phyloP scores from a whole-genome alignment of 2,797 vertebrate genomes.

The Mastacembelus armatus region DNA sequence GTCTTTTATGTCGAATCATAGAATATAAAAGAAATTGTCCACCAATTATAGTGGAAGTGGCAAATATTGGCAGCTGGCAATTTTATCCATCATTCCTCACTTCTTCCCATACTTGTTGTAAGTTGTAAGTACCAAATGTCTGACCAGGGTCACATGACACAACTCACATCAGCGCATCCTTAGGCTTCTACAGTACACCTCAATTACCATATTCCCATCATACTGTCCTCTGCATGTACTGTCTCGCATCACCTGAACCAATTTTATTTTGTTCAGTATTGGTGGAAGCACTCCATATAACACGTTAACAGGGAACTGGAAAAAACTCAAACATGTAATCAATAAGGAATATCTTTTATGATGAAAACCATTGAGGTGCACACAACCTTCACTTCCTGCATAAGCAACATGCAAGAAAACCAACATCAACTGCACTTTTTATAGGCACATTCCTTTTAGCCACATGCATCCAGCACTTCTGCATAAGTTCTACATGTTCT shows the following conservation, averaged over 20 bases:
- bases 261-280: no score
- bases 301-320: constrained; percentile 33
- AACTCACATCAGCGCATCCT: constrained; percentile 21
- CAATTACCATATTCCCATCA: constrained; percentile 38
- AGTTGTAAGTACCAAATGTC: constrained; percentile 31
- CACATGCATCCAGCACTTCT: not conserved
- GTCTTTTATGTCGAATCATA: constrained; percentile 18
- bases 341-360: constrained; percentile 40
- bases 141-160: constrained; percentile 25
- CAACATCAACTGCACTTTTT: not conserved
- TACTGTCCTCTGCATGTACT: constrained; percentile 16
- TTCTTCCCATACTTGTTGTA: constrained; percentile 1
- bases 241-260: no score
- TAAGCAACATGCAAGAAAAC: not conserved
- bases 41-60: constrained; percentile 20
- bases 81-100: constrained; percentile 17
- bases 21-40: not conserved
- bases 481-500: constrained; percentile 49
- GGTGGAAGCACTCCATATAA: constrained; percentile 44
- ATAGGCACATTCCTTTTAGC: no score
- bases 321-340: constrained; percentile 46
- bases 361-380: constrained; percentile 7
- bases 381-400: not conserved
- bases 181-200: constrained; percentile 11
- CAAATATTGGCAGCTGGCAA: constrained; percentile 27